These are phyloP conservation scores for Cryptoblepharus egeriae DNA, from an alignment of 2,797 vertebrate genomes.

Conservation along the genomic window DNA sequence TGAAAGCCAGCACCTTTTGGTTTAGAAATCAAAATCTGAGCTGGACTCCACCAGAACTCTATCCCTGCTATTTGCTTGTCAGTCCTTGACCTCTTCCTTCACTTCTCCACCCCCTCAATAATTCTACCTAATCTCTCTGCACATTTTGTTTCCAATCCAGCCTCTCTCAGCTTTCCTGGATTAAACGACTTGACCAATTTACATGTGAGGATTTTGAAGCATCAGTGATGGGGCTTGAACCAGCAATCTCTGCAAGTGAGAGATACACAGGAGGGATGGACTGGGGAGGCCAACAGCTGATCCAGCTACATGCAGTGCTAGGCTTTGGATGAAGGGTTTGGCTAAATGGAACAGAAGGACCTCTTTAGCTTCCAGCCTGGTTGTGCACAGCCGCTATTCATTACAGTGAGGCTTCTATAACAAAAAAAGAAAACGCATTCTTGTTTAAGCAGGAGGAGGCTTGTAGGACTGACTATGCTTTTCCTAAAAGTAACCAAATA, in stretches of 20 bases:
- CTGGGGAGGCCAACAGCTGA: too few species aligned
- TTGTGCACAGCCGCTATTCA: too few species aligned
- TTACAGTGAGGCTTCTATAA: too few species aligned
- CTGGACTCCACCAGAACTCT: neutral
- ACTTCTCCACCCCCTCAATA: neutral
- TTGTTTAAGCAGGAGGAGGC: too few species aligned
- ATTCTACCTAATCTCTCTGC: slow-evolving; percentile 21
- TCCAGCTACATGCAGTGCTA: too few species aligned
- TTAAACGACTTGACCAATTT: slow-evolving; percentile 6
- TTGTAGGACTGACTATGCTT: too few species aligned
- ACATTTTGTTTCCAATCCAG: slow-evolving; percentile 23
- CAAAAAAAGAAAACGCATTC: too few species aligned
- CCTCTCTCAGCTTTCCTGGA: slow-evolving; percentile 2
- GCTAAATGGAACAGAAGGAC: too few species aligned
- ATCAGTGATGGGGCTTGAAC: neutral
- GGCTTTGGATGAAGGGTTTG: too few species aligned
- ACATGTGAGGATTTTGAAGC: neutral
- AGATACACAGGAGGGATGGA: too few species aligned
- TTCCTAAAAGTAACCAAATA: too few species aligned
- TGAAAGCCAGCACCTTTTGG: neutral
- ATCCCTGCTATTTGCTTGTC: neutral
- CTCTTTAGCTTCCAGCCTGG: too few species aligned
- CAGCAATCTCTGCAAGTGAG: neutral
- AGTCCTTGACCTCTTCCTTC: neutral
- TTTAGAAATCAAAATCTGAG: neutral